Conservation (phyloP, 92 coral and sea anemone species). For the Parazoanthus atlanticus region DNA sequence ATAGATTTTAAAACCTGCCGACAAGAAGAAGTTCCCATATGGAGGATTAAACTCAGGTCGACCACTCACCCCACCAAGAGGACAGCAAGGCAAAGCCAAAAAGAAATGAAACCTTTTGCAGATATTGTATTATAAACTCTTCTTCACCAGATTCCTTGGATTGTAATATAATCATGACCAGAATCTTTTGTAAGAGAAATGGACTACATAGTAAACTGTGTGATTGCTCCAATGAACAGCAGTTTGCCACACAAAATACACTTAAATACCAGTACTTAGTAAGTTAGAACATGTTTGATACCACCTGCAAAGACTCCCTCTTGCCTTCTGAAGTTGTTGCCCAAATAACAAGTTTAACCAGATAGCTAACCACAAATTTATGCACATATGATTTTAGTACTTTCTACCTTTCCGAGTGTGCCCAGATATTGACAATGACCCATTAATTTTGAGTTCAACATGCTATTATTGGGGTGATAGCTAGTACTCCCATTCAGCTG, state of each 20-base stretch:
- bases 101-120: constrained; percentile 65
- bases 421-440: neutral
- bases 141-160: constrained; percentile 29
- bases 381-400: neutral
- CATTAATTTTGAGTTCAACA: neutral
- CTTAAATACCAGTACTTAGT: neutral
- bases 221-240: constrained; percentile 2
- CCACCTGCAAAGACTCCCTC: neutral
- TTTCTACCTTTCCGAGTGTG: neutral
- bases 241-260: neutral
- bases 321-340: neutral
- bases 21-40: constrained; percentile 98
- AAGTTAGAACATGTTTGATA: neutral
- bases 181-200: constrained; percentile 10
- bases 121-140: constrained; percentile 17
- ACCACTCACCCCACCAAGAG: constrained; percentile 98
- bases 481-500: too few relatives aligned
- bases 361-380: neutral
- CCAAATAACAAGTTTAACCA: neutral
- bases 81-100: constrained; percentile 87
- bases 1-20: constrained; percentile 97
- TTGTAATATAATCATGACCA: constrained; percentile 58
- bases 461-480: neutral
- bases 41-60: constrained; percentile 95
- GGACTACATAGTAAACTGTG: neutral